A percentile compares a stretch with the other conserved stretches of the same genome.
Conservation (phyloP, 2,113 vertebrate species). For the Hymenochirus boettgeri region DNA sequence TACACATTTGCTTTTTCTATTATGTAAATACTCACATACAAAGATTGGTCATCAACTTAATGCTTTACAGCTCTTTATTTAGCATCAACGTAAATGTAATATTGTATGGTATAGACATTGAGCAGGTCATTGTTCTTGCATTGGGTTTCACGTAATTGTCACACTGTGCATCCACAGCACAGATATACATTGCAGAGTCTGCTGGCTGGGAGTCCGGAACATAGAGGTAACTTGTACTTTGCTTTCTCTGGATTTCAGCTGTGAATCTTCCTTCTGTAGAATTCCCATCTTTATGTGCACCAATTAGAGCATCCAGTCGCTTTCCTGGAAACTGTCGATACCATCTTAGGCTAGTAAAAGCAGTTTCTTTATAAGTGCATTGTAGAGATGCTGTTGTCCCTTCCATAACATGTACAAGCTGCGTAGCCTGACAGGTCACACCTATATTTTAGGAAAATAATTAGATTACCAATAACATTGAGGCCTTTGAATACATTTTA, state of each 20-base stretch:
- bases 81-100: no score
- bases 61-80: no score
- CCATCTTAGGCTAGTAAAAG: not conserved
- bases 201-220: not conserved
- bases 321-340: slow-evolving; percentile 13
- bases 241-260: not conserved
- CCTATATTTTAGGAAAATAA: no score
- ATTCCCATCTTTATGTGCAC: not conserved
- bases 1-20: no score
- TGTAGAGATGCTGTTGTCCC: not conserved
- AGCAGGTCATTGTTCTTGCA: not conserved
- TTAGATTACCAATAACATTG: no score
- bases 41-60: no score
- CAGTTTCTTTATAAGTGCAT: slow-evolving; percentile 29
- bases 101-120: no score
- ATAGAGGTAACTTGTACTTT: not conserved
- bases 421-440: not conserved
- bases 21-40: no score
- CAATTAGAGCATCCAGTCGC: no score
- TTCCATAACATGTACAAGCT: not conserved
- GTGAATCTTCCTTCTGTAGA: slow-evolving; percentile 5
- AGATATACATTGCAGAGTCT: slow-evolving; percentile 26
- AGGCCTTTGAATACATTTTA: no score
- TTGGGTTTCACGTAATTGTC: not conserved
- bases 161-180: slow-evolving; percentile 21